phyloP scores from a whole-genome alignment of 2,797 vertebrate species.

The Apogon talboti region DNA sequence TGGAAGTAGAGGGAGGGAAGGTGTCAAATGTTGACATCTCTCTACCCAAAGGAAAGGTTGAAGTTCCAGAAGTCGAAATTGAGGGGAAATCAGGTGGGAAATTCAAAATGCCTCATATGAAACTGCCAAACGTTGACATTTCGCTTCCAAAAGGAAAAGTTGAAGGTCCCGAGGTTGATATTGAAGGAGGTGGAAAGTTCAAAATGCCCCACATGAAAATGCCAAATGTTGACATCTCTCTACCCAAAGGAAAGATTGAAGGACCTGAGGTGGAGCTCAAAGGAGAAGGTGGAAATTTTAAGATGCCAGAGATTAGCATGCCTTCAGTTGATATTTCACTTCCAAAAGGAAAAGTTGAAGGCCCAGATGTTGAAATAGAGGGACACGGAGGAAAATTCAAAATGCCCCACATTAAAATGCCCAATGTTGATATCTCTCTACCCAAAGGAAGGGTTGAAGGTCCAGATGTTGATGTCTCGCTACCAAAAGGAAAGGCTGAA shows the following conservation, averaged over 20 bases:
- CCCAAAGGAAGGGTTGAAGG: constrained; percentile 62
- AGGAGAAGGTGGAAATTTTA: constrained; percentile 29
- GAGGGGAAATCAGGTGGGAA: constrained; percentile 42
- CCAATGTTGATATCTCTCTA: constrained; percentile 69
- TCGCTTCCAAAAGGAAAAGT: constrained; percentile 37
- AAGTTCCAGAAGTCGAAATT: constrained; percentile 19
- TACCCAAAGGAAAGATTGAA: constrained; percentile 19
- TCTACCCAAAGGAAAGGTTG: constrained; percentile 47
- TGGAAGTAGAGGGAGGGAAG: constrained; percentile 58
- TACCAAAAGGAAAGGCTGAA: too few species aligned
- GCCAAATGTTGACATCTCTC: constrained; percentile 53
- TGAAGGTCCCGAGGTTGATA: constrained; percentile 14
- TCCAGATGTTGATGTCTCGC: too few species aligned
- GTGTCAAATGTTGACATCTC: constrained; percentile 66
- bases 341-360: constrained; percentile 43
- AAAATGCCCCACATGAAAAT: constrained; percentile 50
- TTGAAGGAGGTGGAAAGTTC: constrained; percentile 11
- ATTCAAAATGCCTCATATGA: constrained; percentile 42
- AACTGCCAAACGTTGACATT: constrained; percentile 52
- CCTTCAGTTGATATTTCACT: constrained; percentile 63
- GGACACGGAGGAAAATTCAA: constrained; percentile 33
- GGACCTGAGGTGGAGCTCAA: constrained; percentile 28
- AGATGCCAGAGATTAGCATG: constrained; percentile 32
- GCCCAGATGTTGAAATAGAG: constrained; percentile 34
- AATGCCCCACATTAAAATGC: constrained; percentile 58